phyloP scores from a whole-genome alignment of 2,888 invertebrate species.

The Amiota communis region DNA sequence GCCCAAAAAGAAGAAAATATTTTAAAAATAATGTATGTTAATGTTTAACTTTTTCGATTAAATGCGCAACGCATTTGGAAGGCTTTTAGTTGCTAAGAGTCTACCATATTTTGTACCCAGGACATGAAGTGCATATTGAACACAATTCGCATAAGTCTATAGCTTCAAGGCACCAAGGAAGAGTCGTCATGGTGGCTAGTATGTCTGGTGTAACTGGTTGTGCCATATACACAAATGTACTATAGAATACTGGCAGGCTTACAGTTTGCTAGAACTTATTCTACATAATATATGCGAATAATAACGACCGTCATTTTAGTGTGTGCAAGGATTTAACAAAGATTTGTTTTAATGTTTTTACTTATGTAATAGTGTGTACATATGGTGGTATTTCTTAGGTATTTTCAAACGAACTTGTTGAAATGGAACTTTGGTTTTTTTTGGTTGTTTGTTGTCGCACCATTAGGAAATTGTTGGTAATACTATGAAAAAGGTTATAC shows the following conservation, averaged over 20 bases:
- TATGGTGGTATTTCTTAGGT: no score
- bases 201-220: no score
- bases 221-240: no score
- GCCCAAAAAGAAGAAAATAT: no score
- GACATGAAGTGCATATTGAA: background rate
- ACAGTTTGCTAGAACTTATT: conserved; percentile 22
- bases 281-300: conserved; percentile 35
- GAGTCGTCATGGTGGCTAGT: background rate
- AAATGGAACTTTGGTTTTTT: no score
- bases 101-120: background rate
- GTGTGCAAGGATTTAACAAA: conserved; percentile 16
- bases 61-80: background rate
- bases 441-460: no score
- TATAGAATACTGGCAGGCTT: background rate
- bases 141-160: background rate
- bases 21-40: no score
- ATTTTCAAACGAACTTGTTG: no score
- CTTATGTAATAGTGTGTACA: no score
- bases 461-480: no score
- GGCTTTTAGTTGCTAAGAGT: background rate
- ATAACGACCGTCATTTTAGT: conserved; percentile 33
- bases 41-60: conserved; percentile 10
- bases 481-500: no score
- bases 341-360: conserved; percentile 30
- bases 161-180: background rate